Percentiles rank a stretch among this genome's conserved stretches.
Evolutionary conservation across 2,888 invertebrate genomes (phyloP).

Genomic region (Agriopis marginaria): DNA sequence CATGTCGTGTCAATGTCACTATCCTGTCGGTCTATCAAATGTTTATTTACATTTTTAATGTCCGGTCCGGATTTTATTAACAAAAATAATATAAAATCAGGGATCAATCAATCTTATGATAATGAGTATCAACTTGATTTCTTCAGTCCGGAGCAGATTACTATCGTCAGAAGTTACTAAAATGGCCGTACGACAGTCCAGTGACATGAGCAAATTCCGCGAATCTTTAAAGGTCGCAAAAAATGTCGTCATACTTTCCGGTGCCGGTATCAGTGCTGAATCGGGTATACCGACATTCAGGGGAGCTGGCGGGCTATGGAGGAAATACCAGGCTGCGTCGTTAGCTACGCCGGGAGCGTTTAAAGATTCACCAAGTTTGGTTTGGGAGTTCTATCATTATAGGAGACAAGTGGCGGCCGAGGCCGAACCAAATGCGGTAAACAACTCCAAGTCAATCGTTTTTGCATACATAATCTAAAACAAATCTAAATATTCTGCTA

Average conservation of each 20-base stretch:
- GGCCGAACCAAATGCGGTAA: conserved; percentile 90
- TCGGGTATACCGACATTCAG: conserved; percentile 96
- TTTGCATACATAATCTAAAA: too few relatives aligned
- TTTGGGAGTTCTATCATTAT: conserved; percentile 97
- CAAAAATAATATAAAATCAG: not conserved
- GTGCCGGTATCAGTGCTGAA: conserved; percentile 94
- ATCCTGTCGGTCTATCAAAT: not conserved
- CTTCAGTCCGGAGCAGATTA: conserved; percentile 41
- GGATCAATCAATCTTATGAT: conserved; percentile 23
- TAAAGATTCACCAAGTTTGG: conserved; percentile 89
- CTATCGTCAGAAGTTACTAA: conserved; percentile 28
- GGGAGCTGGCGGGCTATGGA: conserved; percentile 93
- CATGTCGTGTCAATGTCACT: not conserved
- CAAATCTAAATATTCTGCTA: too few relatives aligned
- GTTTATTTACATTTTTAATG: not conserved
- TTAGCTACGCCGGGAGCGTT: conserved; percentile 92
- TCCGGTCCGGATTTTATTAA: not conserved
- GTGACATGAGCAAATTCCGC: conserved; percentile 83
- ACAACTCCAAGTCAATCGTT: conserved; percentile 3
- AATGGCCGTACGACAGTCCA: conserved; percentile 57
- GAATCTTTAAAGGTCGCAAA: conserved; percentile 86
- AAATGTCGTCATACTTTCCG: conserved; percentile 89
- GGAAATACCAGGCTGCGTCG: conserved; percentile 89
- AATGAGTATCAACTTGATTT: conserved; percentile 60
- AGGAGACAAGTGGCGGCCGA: conserved; percentile 91